phyloP scores from a whole-genome alignment of 37 sponge, comb jelly and placozoan species.

The Oscarella lobularis region DNA sequence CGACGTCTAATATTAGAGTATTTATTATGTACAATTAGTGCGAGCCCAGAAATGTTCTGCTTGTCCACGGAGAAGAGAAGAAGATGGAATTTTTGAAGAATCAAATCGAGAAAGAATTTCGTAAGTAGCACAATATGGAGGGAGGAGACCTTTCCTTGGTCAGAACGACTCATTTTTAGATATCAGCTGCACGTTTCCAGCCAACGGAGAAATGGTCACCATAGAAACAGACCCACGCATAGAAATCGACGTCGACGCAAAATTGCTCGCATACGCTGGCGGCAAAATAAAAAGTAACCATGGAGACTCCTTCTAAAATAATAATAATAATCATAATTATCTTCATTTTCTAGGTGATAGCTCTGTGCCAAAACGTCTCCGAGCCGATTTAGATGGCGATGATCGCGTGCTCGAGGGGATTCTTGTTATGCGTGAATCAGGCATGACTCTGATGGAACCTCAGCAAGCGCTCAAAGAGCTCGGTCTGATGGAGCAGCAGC shows the following conservation, averaged over 20 bases:
- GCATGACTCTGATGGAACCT: slow-evolving; percentile 1
- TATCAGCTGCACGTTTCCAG: slow-evolving; percentile 67
- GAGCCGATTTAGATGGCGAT: no score
- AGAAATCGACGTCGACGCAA: slow-evolving; percentile 38
- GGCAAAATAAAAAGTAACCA: no score
- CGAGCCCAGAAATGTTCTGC: slow-evolving; percentile 87
- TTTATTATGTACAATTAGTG: slow-evolving; percentile 28
- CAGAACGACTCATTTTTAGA: slow-evolving; percentile 15
- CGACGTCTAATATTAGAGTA: background rate
- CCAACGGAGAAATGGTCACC: slow-evolving; percentile 80
- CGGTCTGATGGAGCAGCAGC: background rate
- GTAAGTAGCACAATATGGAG: no score
- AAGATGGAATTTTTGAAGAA: slow-evolving; percentile 87
- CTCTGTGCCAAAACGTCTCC: no score
- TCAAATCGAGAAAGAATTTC: slow-evolving; percentile 34
- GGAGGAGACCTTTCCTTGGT: no score
- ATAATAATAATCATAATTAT: no score
- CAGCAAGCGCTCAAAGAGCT: slow-evolving; percentile 4
- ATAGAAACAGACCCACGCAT: slow-evolving; percentile 62
- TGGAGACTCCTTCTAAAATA: no score
- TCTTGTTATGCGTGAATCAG: background rate
- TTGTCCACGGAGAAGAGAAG: slow-evolving; percentile 92
- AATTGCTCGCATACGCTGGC: slow-evolving; percentile 46
- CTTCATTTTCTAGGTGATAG: no score
- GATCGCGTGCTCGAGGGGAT: background rate